phyloP scores from a whole-genome alignment of 1,140 invertebrate genomes.

The Capitella teleta region DNA sequence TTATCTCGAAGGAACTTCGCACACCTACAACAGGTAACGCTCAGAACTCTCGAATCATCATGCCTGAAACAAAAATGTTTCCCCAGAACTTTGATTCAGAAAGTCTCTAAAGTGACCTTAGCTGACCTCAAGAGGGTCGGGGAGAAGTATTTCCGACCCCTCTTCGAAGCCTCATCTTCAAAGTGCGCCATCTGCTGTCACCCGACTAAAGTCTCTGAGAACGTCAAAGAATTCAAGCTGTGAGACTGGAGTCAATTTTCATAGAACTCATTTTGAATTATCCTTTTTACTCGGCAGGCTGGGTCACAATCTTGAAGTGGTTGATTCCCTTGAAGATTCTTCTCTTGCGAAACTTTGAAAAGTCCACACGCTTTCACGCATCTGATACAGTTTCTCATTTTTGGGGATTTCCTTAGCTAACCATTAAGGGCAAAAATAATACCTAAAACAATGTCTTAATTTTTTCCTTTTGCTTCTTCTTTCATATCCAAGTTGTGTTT shows the following conservation, averaged over 20 bases:
- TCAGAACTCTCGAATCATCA: background rate
- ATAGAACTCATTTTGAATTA: no score
- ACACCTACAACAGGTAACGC: conserved; percentile 56
- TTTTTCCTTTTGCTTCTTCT: no score
- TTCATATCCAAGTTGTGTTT: no score
- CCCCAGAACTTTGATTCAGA: conserved; percentile 51
- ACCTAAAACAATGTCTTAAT: no score
- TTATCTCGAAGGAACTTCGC: conserved; percentile 57
- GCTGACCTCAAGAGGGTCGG: conserved; percentile 56
- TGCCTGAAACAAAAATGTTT: background rate
- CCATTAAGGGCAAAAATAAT: no score
- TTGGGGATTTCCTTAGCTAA: no score
- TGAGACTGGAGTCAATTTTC: conserved; percentile 22
- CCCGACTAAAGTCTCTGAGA: conserved; percentile 59
- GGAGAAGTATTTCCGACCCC: conserved; percentile 53
- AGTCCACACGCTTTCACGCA: no score
- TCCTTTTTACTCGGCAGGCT: no score
- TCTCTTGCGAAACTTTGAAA: no score
- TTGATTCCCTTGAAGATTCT: no score
- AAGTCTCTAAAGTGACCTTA: conserved; percentile 56
- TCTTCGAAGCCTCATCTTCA: conserved; percentile 49
- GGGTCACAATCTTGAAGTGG: no score
- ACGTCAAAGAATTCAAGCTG: conserved; percentile 50
- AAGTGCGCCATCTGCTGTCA: conserved; percentile 62
- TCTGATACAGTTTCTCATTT: no score